phyloP scores from a whole-genome alignment of 2,888 invertebrate species.

The Neoascia interrupta region DNA sequence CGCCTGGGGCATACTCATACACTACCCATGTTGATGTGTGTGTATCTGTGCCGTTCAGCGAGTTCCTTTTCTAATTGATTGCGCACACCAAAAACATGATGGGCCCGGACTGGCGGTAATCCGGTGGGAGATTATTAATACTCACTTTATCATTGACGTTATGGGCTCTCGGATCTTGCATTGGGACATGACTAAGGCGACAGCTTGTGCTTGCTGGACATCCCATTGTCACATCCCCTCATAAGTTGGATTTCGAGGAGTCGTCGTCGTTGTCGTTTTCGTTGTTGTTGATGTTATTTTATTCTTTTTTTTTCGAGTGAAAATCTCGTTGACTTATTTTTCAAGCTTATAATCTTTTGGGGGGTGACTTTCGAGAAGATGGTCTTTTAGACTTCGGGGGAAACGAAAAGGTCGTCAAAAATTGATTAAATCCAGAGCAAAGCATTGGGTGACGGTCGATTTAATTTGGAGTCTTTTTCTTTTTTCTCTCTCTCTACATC shows the following conservation, averaged over 20 bases:
- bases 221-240: slow-evolving; percentile 28
- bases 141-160: slow-evolving; percentile 33
- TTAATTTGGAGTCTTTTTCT: too few species aligned
- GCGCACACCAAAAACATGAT: slow-evolving; percentile 21
- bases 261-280: too few species aligned
- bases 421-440: slow-evolving; percentile 25
- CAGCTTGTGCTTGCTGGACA: slow-evolving; percentile 23
- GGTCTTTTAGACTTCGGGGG: neutral
- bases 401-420: slow-evolving; percentile 8
- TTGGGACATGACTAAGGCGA: slow-evolving; percentile 42
- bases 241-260: too few species aligned
- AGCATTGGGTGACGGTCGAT: neutral
- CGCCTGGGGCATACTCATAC: neutral
- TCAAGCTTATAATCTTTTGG: neutral
- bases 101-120: slow-evolving; percentile 48
- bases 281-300: too few species aligned
- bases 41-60: slow-evolving; percentile 21
- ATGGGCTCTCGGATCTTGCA: slow-evolving; percentile 9
- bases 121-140: slow-evolving; percentile 43
- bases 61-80: slow-evolving; percentile 44
- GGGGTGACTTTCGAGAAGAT: neutral
- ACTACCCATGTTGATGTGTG: neutral
- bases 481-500: neutral
- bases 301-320: neutral
- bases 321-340: too few species aligned